Conservation (phyloP, 2,888 invertebrate species). For the Melinopterus prodromus region DNA sequence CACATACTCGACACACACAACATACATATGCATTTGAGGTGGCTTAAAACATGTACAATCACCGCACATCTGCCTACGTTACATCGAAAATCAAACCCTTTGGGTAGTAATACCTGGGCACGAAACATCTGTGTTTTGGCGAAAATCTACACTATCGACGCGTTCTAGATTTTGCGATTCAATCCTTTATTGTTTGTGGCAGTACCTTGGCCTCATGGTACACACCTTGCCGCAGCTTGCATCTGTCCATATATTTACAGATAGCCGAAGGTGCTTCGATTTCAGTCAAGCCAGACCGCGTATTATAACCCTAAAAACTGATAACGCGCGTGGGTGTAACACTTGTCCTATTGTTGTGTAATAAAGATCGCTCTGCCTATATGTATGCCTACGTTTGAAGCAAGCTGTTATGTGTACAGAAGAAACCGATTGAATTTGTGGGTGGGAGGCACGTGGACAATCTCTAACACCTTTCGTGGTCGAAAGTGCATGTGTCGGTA, state of each 20-base stretch:
- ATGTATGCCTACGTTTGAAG: not conserved
- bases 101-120: not conserved
- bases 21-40: not conserved
- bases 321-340: conserved; percentile 51
- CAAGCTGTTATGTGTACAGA: conserved; percentile 11
- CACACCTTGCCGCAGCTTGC: conserved; percentile 40
- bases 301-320: conserved; percentile 32
- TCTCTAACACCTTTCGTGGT: conserved; percentile 8
- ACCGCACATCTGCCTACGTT: not conserved
- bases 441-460: not conserved
- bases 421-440: conserved; percentile 8
- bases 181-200: conserved; percentile 23
- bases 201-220: not conserved
- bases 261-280: conserved; percentile 37
- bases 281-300: not conserved
- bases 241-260: conserved; percentile 50
- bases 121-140: not conserved
- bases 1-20: too few relatives aligned
- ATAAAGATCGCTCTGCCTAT: conserved; percentile 28
- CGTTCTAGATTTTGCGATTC: conserved; percentile 6
- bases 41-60: not conserved
- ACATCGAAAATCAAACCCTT: not conserved
- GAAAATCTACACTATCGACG: not conserved
- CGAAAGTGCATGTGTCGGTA: conserved; percentile 18
- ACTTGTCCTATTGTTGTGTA: conserved; percentile 38